These are phyloP conservation scores for Rostratula benghalensis DNA, from an alignment of 2,113 vertebrate species.

Conservation along the genomic window DNA sequence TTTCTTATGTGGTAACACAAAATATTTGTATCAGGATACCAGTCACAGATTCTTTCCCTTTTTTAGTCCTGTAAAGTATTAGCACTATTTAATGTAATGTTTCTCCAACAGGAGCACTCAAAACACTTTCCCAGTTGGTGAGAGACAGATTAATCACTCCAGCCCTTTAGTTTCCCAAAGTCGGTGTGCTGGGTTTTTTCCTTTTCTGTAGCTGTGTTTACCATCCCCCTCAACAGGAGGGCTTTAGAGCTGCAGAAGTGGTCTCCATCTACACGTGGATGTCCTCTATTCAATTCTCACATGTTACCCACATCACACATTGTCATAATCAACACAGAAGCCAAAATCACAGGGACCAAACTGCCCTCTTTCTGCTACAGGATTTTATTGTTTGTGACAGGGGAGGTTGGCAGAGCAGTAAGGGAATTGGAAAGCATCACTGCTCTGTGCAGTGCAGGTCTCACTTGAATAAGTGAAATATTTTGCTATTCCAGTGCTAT, in stretches of 20 bases:
- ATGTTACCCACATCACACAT: background rate
- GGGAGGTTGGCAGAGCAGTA: background rate
- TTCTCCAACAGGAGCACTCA: background rate
- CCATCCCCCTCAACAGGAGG: background rate
- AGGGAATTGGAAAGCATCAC: background rate
- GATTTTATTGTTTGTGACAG: background rate
- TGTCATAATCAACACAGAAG: background rate
- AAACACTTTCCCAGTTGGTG: background rate
- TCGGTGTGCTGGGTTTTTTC: background rate
- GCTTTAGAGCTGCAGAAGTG: background rate
- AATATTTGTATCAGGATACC: background rate
- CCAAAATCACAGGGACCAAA: background rate
- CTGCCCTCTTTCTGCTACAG: background rate
- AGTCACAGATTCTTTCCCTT: background rate
- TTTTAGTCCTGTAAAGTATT: background rate
- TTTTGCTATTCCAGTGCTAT: background rate
- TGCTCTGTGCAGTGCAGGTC: background rate
- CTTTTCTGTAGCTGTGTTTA: background rate
- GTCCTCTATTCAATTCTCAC: background rate
- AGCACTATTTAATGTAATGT: background rate
- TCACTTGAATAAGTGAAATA: background rate
- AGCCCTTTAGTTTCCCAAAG: background rate
- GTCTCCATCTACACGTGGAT: background rate
- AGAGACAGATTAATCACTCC: background rate
- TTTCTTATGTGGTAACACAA: background rate